phyloP scores from a whole-genome alignment of 2,113 vertebrate genomes.

The Atlantisia rogersi region DNA sequence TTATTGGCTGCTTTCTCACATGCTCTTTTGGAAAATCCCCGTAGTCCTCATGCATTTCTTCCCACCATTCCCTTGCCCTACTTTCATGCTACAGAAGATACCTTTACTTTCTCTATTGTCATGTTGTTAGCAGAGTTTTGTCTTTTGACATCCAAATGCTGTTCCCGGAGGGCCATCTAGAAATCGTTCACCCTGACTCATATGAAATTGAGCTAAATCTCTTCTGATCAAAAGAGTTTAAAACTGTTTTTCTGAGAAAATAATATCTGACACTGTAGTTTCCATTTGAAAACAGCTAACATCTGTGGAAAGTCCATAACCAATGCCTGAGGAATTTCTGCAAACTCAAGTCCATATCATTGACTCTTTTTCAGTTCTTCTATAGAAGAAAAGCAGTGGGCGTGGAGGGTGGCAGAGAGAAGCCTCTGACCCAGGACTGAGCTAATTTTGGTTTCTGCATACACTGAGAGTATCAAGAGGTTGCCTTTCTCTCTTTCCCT shows the following conservation, averaged over 20 bases:
- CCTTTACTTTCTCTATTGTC: constrained; percentile 14
- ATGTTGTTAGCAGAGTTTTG: constrained; percentile 14
- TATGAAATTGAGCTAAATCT: constrained; percentile 53
- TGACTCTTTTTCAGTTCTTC: constrained; percentile 14
- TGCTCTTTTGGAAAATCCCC: constrained; percentile 38
- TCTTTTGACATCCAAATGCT: constrained; percentile 35
- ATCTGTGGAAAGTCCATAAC: constrained; percentile 64
- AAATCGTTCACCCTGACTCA: constrained; percentile 58
- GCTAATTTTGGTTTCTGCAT: background rate
- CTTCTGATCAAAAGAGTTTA: constrained; percentile 44
- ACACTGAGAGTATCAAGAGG: background rate
- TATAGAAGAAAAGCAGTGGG: background rate
- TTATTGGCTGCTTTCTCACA: constrained; percentile 44
- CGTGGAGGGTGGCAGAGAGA: background rate
- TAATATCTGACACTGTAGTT: constrained; percentile 55
- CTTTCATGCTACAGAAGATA: background rate
- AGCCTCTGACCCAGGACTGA: background rate
- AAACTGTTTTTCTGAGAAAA: constrained; percentile 67
- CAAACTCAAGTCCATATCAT: constrained; percentile 3
- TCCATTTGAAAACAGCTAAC: constrained; percentile 66
- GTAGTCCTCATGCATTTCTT: background rate
- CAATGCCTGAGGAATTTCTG: constrained; percentile 55
- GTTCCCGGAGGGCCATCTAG: constrained; percentile 38
- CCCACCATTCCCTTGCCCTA: background rate
- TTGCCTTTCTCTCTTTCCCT: background rate